Conservation (phyloP, 23 tunicate genomes). For the Botrylloides violaceus region DNA sequence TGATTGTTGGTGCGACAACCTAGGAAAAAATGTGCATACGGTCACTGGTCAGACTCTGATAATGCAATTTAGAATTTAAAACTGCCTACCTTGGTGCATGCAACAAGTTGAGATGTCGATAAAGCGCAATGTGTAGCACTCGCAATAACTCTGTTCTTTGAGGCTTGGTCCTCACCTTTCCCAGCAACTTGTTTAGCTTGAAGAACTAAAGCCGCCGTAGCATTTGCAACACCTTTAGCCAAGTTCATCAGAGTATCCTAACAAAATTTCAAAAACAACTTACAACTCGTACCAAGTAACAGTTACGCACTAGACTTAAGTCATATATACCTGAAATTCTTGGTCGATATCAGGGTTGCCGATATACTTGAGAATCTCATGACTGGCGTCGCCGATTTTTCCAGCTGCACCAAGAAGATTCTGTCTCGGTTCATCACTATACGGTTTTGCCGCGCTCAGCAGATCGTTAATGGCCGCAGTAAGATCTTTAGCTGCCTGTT, state of each 20-base stretch:
- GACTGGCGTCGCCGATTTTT: slow-evolving; percentile 94
- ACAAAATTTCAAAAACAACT: not conserved
- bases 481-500: slow-evolving; percentile 92
- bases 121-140: slow-evolving; percentile 91
- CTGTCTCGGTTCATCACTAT: slow-evolving; percentile 68
- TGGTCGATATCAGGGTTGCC: slow-evolving; percentile 63
- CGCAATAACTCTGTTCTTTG: slow-evolving; percentile 78
- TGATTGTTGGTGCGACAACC: slow-evolving; percentile 97
- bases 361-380: slow-evolving; percentile 79
- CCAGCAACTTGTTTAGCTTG: slow-evolving; percentile 78
- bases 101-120: slow-evolving; percentile 86
- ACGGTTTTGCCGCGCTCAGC: slow-evolving; percentile 76
- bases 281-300: not conserved
- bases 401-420: slow-evolving; percentile 90
- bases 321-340: slow-evolving; percentile 53
- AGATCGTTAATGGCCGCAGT: slow-evolving; percentile 85
- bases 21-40: slow-evolving; percentile 7
- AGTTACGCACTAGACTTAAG: not conserved
- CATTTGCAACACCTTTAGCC: slow-evolving; percentile 84
- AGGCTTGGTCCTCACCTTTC: slow-evolving; percentile 38
- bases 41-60: not conserved
- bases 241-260: slow-evolving; percentile 83
- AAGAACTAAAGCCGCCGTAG: slow-evolving; percentile 85
- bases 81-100: slow-evolving; percentile 95
- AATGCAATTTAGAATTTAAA: not conserved